Conservation (phyloP, 2,888 invertebrate genomes). For the Phasia obesa region DNA sequence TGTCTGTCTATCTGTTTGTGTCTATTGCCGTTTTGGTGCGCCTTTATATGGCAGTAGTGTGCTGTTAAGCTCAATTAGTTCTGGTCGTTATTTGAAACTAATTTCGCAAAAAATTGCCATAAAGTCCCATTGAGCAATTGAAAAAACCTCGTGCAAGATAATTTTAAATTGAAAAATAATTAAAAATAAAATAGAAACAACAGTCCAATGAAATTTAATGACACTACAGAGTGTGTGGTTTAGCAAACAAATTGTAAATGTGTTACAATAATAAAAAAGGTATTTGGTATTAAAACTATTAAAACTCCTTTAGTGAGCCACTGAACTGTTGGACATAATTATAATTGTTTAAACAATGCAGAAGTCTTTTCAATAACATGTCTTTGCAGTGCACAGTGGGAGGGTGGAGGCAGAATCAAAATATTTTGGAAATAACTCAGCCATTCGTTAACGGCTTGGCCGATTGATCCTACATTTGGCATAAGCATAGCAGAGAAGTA, state of each 20-base stretch:
- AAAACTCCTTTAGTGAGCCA: too few species aligned
- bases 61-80: constrained; percentile 45
- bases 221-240: constrained; percentile 23
- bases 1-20: too few species aligned
- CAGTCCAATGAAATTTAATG: constrained; percentile 31
- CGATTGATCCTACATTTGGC: too few species aligned
- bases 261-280: background rate
- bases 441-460: too few species aligned
- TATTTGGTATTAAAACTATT: too few species aligned
- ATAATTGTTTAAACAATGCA: too few species aligned
- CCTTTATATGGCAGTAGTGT: constrained; percentile 7
- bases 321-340: too few species aligned
- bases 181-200: constrained; percentile 21
- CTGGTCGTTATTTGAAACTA: constrained; percentile 60
- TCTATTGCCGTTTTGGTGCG: background rate
- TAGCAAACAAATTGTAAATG: constrained; percentile 28
- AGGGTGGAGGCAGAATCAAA: too few species aligned
- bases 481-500: too few species aligned
- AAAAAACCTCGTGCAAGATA: constrained; percentile 10
- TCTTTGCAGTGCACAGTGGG: too few species aligned
- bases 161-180: constrained; percentile 53
- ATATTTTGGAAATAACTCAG: too few species aligned
- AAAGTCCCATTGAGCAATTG: constrained; percentile 33
- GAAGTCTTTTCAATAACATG: too few species aligned
- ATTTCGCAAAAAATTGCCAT: constrained; percentile 50